These are phyloP conservation scores for Coregonus ussuriensis DNA, from an alignment of 2,797 vertebrate species.

Conservation along the genomic window DNA sequence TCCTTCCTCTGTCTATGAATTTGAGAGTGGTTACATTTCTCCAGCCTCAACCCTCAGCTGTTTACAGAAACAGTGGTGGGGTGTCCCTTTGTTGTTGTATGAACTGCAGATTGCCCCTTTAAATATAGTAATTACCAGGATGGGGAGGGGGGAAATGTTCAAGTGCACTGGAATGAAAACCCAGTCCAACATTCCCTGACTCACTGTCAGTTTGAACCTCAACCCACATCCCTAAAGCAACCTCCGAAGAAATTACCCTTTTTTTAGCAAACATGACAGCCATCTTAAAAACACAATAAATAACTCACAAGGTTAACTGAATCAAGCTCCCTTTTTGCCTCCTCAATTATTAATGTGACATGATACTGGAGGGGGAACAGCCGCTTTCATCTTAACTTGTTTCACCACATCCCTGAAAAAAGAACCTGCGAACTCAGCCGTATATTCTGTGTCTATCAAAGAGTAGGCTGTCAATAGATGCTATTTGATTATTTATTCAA, in stretches of 20 bases:
- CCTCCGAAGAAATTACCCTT: constrained; percentile 31
- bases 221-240: not conserved
- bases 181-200: not conserved
- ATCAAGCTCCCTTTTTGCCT: constrained; percentile 45
- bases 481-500: constrained; percentile 21
- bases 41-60: too few species aligned
- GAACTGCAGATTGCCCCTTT: too few species aligned
- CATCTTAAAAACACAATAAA: constrained; percentile 49
- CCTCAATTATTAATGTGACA: constrained; percentile 57
- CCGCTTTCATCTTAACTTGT: constrained; percentile 50
- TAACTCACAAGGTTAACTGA: constrained; percentile 53
- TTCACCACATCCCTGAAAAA: constrained; percentile 21
- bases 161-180: not conserved
- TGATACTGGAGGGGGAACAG: constrained; percentile 40
- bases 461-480: not conserved
- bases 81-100: too few species aligned
- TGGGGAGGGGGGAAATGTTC: not conserved
- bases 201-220: not conserved
- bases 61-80: too few species aligned
- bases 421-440: constrained; percentile 21
- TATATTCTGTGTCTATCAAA: constrained; percentile 6
- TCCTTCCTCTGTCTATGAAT: too few species aligned
- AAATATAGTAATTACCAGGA: not conserved
- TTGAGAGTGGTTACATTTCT: too few species aligned
- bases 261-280: constrained; percentile 51